Conservation (phyloP, 2,113 vertebrate species). For the Myotis yumanensis region DNA sequence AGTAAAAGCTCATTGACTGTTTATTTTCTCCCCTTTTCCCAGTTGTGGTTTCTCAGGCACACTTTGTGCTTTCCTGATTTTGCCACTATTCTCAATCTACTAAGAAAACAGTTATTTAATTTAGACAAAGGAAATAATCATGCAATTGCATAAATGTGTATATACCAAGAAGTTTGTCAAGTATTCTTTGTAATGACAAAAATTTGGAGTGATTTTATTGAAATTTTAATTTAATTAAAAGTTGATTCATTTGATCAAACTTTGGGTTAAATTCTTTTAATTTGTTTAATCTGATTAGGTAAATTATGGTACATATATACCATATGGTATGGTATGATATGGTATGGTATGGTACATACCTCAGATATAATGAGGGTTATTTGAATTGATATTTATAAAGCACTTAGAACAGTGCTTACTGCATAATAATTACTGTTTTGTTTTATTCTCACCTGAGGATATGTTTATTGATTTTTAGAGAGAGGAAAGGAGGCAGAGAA, state of each 20-base stretch:
- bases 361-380: constrained; percentile 14
- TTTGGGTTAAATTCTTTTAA: neutral
- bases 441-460: neutral
- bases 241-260: neutral
- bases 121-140: neutral
- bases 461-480: neutral
- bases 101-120: neutral
- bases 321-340: neutral
- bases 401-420: neutral
- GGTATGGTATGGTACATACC: neutral
- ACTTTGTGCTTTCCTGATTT: neutral
- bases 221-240: constrained; percentile 13
- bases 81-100: neutral
- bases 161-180: neutral
- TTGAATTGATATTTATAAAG: constrained; percentile 10
- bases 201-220: constrained; percentile 23
- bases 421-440: neutral
- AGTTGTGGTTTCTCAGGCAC: neutral
- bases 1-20: neutral
- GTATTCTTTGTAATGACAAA: constrained; percentile 22
- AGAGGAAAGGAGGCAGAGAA: neutral
- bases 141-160: neutral
- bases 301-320: neutral
- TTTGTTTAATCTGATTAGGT: constrained; percentile 12
- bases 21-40: neutral